Base-by-base conservation (phyloP, 2,797 vertebrate genomes). In the Centroberyx gerrardi region DNA sequence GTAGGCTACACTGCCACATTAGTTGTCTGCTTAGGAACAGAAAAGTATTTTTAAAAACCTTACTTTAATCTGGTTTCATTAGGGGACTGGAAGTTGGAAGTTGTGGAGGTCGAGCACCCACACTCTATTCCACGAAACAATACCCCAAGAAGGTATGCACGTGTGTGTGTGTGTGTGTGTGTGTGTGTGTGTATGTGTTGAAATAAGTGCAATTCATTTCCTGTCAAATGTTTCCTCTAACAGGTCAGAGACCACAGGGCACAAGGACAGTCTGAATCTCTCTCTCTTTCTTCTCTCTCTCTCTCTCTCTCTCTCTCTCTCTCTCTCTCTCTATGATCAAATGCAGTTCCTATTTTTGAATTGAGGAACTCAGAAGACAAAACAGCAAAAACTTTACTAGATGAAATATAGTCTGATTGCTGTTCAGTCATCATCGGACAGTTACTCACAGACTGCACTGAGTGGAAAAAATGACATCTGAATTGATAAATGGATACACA, bases 291-390 rank as follows among this genome's bases (percentile, higher is more conserved):
- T n/a, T 51, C 9, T 9, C 5, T 72, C 15, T 59, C 63, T 59
- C 46, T 22, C 22, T 22, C 22, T 22, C n/a, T 75, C 49, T 80
- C 53, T 18, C 48, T 2, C 44, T 75, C 10, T 51, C 9, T 9
- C 5, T 72, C 15, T 59, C 63, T 59, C 46, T 22, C 22, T 22
- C 22, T 22, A 1, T 69, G 54, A 86, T 87, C 51, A 78, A 85
- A 75, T 3, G 0, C 33, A 85, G 60, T 92, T 90, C 89, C 87
- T 78, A 80, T 85, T 92, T 90, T 71, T 72, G 31, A 83, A 82
- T 58, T 76, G 78, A 74, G 88, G 90, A 93, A 92, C 68, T 87
- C 31, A 33, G 28, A 72, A 29, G 29, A 8, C 17, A 18, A 15
- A 10, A 28, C 27, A 28, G 36, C 38, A 78, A 59, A 78, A 46